Evolutionary conservation across 2,888 invertebrate species (phyloP).

Genomic region (Vandiemenella viatica): DNA sequence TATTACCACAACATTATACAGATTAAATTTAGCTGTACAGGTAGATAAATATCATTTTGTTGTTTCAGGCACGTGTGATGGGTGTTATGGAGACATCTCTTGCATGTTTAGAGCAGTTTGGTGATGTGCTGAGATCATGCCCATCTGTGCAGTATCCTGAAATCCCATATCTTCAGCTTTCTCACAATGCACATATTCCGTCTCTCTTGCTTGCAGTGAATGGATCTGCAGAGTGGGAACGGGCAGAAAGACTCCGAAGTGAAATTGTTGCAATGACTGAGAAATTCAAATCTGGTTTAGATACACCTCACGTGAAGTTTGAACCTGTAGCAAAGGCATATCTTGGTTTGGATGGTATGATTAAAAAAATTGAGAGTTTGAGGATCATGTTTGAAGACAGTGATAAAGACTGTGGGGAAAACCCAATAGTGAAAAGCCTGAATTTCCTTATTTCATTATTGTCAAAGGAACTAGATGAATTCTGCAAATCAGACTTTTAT

Average conservation of each 20-base stretch:
- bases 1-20: too few relatives aligned
- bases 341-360: constrained; percentile 26
- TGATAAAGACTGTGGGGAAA: neutral
- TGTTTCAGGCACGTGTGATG: constrained; percentile 28
- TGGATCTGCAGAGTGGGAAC: too few relatives aligned
- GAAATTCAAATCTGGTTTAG: constrained; percentile 10
- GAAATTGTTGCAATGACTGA: too few relatives aligned
- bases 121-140: constrained; percentile 46
- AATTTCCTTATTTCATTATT: neutral
- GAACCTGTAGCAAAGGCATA: neutral
- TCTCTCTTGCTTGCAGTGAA: too few relatives aligned
- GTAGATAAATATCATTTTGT: too few relatives aligned
- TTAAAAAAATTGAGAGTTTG: constrained; percentile 22
- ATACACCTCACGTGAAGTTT: neutral
- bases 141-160: constrained; percentile 27
- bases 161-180: neutral
- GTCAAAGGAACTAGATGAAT: constrained; percentile 18
- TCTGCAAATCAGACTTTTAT: constrained; percentile 5
- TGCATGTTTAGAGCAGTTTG: constrained; percentile 50
- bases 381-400: neutral
- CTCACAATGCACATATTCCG: neutral
- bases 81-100: constrained; percentile 35
- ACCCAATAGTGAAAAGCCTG: neutral
- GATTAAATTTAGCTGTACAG: too few relatives aligned
- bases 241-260: too few relatives aligned